Conservation (phyloP, 2,888 invertebrate genomes). For the Poecilobothrus nobilitatus region DNA sequence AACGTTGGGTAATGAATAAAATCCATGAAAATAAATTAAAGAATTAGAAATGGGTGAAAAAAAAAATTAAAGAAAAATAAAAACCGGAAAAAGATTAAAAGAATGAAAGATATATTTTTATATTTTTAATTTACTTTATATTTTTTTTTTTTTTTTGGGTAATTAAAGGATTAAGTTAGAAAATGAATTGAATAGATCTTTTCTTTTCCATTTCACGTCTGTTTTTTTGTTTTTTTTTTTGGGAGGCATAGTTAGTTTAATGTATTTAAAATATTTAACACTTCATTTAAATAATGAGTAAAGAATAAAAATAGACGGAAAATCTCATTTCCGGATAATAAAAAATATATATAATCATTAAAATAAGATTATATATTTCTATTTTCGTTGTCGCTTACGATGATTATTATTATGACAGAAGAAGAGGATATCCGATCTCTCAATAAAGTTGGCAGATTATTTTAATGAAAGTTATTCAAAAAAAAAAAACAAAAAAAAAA, state of each 20-base stretch:
- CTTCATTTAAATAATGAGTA: constrained; percentile 2
- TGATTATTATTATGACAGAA: neutral
- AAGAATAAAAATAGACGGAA: neutral
- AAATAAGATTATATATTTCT: neutral
- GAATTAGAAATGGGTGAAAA: too few relatives aligned
- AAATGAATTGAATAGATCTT: neutral
- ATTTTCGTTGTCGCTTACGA: neutral
- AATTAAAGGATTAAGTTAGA: neutral
- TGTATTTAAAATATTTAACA: neutral
- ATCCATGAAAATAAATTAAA: too few relatives aligned
- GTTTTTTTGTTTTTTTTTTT: too few relatives aligned
- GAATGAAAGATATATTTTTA: neutral
- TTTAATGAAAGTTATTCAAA: too few relatives aligned
- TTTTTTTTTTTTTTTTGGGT: neutral
- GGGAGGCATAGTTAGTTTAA: too few relatives aligned
- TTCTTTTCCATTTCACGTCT: too few relatives aligned
- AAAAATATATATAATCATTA: neutral
- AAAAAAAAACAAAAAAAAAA: too few relatives aligned
- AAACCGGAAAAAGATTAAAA: neutral
- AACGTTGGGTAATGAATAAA: too few relatives aligned
- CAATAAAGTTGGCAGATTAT: neutral
- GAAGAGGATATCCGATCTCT: neutral
- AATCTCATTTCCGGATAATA: neutral
- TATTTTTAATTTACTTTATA: too few relatives aligned
- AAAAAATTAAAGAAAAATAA: neutral